Base-by-base conservation (phyloP, 2,113 vertebrate genomes). In the Megalops atlanticus region DNA sequence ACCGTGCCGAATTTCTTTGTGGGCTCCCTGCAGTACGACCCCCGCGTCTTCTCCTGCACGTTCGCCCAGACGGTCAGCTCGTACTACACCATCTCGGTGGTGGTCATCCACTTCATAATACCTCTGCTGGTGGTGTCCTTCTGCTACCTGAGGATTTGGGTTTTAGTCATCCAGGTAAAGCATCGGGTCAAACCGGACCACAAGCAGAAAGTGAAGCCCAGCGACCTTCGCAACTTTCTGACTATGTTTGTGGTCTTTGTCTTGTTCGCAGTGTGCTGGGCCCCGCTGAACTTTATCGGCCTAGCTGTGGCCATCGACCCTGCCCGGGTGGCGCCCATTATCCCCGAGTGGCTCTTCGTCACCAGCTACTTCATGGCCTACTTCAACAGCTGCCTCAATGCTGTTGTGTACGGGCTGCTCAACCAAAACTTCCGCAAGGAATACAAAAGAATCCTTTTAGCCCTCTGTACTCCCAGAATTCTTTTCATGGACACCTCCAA, bases 341-440 rank as follows among this genome's bases (percentile, higher is more conserved):
- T 95, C 84, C 95, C 94, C 31, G 92, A 93, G 81, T 96, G 95
- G 95, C 88, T 95, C 80, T 95, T 94, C 54, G 90, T 96, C 80
- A 81, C 92, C 81, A 94, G 93, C 79, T 94, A 96, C 86, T 94
- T 95, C 87, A 91, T 95, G 94, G 95, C 95, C 18, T 95, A 95
- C 84, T 95, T 96, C 89, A 96, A 95, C 84, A 96, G 95, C 89
- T 96, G 95, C 80, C 93, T 96, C 83, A 96, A 96, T 0, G 93
- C 94, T 21, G 88, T 95, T 74, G 90, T 95, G 85, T 96, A 95
- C 0, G 95, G 95, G 64, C 81, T 95, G 31, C 92, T 96, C 73
- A 95, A 95, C 86, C 94, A 95, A 88, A 95, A 93, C 86, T 96
- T 96, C 89, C 88, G 93, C 58, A 93, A 92, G 83, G 94, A 95